Base-by-base conservation (phyloP, 2,113 vertebrate genomes). In the Cyanoramphus novaezelandiae region DNA sequence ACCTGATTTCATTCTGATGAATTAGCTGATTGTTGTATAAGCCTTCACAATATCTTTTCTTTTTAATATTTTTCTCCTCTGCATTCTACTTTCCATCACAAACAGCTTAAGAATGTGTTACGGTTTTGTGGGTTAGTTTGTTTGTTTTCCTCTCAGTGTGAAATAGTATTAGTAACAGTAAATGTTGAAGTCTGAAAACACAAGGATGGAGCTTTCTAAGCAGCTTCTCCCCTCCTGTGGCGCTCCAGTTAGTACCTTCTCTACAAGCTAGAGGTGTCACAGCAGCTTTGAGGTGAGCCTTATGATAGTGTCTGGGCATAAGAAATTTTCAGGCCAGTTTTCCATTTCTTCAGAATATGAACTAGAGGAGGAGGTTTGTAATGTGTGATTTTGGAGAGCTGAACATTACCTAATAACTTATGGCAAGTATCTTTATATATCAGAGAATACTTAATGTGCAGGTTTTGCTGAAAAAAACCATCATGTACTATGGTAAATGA, bases 201-300 rank as follows among this genome's bases (percentile, higher is more conserved):
- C 5, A 65, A 82, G 10, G 8, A 28, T 0, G 0, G 13, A 19
- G 31, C 19, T 76, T 74, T 7, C 27, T 8, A 5, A 71, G 35
- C 6, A 90, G 9, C 7, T 1, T 70, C 17, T 60, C 29, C 20
- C 3, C 10, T 71, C 27, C 31, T 47, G 20, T 10, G 4, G 75
- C 23, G 28, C 10, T 62, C 27, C 39, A 55, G 5, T 23, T 8
- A 75, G 11, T 11, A 35, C 44, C 10, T 84, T 74, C 37, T 43
- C 16, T 76, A 47, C 5, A 47, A 41, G 19, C 11, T 1, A 2
- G 0, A 4, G 2, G 8, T 24, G 16, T 53, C 46, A 60, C 33
- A 75, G 37, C 17, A 55, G 13, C 57, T 84, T 41, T 31, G 15
- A 78, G 17, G 6, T 70, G 29, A 27, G 19, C 0, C 84, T 13